These are phyloP conservation scores for Ramphastos sulfuratus DNA, from an alignment of 2,113 vertebrate genomes.

Conservation along the genomic window DNA sequence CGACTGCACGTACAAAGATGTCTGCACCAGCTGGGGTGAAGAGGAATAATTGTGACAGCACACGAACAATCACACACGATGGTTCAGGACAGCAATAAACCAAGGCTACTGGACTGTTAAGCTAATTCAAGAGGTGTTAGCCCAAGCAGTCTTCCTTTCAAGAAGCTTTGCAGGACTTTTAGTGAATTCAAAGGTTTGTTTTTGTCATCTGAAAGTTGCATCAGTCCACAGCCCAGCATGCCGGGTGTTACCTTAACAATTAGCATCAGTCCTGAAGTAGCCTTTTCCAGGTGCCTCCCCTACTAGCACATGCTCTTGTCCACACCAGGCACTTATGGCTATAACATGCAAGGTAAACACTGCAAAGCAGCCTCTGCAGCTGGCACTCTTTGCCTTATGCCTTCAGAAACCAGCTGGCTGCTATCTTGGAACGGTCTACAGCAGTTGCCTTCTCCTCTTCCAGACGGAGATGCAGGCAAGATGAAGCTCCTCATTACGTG, in stretches of 20 bases:
- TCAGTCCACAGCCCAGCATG: neutral
- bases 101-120: conserved; percentile 48
- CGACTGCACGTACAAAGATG: neutral
- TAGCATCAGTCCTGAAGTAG: conserved; percentile 46
- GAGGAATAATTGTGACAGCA: conserved; percentile 34
- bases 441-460: neutral
- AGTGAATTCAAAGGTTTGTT: neutral
- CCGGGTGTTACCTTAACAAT: conserved; percentile 6
- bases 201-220: neutral
- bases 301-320: conserved; percentile 42
- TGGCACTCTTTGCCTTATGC: neutral
- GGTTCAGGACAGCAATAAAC: conserved; percentile 39
- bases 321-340: conserved; percentile 43
- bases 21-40: conserved; percentile 33
- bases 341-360: conserved; percentile 42
- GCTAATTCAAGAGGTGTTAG: conserved; percentile 29
- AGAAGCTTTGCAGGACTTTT: neutral
- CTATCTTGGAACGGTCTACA: neutral
- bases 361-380: neutral
- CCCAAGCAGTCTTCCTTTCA: neutral
- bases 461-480: neutral
- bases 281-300: conserved; percentile 38
- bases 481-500: neutral
- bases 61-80: conserved; percentile 25
- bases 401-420: neutral